Percentiles rank a stretch among this genome's conserved stretches.
Evolutionary conservation across 2,113 vertebrate genomes (phyloP).

Genomic region (Bubalus kerabau): DNA sequence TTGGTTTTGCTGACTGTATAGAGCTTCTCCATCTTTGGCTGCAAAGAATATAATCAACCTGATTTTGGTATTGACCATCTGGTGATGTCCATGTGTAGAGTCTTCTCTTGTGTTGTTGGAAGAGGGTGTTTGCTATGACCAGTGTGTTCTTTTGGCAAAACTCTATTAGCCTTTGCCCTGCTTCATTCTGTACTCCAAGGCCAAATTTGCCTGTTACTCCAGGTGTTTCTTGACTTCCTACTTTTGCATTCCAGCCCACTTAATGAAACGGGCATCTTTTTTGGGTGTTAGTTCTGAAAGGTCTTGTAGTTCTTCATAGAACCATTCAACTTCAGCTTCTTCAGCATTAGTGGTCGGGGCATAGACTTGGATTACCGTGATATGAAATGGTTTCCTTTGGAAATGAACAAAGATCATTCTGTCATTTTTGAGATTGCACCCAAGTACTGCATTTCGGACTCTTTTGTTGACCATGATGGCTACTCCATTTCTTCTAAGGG

Average conservation of each 20-base stretch:
- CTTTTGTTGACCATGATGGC: not conserved
- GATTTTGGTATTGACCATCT: not conserved
- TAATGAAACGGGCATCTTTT: not conserved
- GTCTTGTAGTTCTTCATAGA: not conserved
- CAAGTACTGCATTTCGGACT: not conserved
- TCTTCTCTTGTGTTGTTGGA: too few species aligned
- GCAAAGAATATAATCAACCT: not conserved
- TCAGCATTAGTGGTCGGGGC: not conserved
- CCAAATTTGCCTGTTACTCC: too few species aligned
- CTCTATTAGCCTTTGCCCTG: too few species aligned
- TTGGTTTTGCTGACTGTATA: not conserved
- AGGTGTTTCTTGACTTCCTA: too few species aligned
- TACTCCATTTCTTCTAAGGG: not conserved
- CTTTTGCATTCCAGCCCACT: too few species aligned
- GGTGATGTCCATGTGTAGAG: too few species aligned
- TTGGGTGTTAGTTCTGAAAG: not conserved
- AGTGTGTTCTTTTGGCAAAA: too few species aligned
- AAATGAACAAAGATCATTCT: not conserved
- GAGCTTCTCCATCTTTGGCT: not conserved
- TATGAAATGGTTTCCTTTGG: not conserved
- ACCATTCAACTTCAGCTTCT: not conserved
- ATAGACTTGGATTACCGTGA: not conserved
- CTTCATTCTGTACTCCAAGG: too few species aligned
- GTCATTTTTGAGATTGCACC: not conserved
- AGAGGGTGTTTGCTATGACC: not conserved